Base-by-base conservation (phyloP, 1,140 invertebrate genomes). In the Drosophila pseudoobscura region DNA sequence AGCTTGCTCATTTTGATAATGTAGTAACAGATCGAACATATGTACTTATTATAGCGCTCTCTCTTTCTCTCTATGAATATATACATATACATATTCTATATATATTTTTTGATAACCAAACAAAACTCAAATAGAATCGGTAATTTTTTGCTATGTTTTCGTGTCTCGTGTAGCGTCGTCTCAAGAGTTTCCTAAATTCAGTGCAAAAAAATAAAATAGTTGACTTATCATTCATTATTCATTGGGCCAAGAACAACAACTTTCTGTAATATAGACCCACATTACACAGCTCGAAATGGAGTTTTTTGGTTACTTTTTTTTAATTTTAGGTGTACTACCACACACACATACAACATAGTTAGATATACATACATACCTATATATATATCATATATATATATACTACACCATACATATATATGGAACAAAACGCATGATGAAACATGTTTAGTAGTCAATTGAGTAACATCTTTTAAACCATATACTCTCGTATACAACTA, bases 361-460 rank as follows among this genome's bases (percentile, higher is more conserved):
- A 75, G 72, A 53, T 66, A 58, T 57, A 65, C 49, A 64, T 79
- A 64, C 53, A 51, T 65, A 75, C 41, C 41, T 73, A 75, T 63
- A 50, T 69, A 74, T 70, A 58, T 44, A 50, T 78, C 20, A 2
- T 26, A 26, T 26, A 26, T 24, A 70, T 47, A 61, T 64, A 72
- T 24, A 24, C 24, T 24, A 24, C 24, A 17, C 17, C 0, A 17
- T 17, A 17, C 17, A 17, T 17, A 17, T 24, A 24, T 65, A 66
- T 80, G 31, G 44, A 77, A 65, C 49, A 54, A 64, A 85, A 78
- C 70, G 83, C 82, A 85, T 85, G 80, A 85, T 74, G 78, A 61
- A 77, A 82, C 78, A 87, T 85, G 82, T 85, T 87, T 35, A 64
- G 82, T 87, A 87, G 82, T 88, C 82, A 87, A 87, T 87, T 87